Base-by-base conservation (phyloP, 2,888 invertebrate species). In the Brachycybe producta region DNA sequence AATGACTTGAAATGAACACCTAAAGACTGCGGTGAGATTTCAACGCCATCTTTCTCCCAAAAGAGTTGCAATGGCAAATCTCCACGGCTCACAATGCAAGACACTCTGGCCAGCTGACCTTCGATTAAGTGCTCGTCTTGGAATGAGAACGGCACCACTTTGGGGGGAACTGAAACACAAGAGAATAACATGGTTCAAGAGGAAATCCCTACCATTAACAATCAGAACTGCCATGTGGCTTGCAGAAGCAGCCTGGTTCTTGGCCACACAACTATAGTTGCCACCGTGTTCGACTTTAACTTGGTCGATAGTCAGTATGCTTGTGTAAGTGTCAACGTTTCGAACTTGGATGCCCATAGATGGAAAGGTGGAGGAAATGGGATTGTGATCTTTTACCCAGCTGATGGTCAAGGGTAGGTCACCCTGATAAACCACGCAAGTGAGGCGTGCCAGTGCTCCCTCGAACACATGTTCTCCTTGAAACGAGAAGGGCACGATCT, bases 341-440 rank as follows among this genome's bases (percentile, higher is more conserved):
- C 46, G 52, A 15, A 52, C 45, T 19, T 41, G 39, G 43, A 52
- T 32, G 39, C 34, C 42, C 5, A 54, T 40, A 26, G 35, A 23
- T 23, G 49, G 15, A 7, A 50, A 42, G 32, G 52, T 48, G 26
- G 54, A 19, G 19, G 44, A 24, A 15, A 51, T 38, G 8, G 44
- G 66, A 28, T 69, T 67, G 38, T 75, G 75, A 62, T 81, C 78
- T 57, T 80, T 75, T 55, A 74, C 75, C 82, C 82, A 83, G 51
- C 73, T 70, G 58, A 82, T 78, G 61, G 72, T 74, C 58, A 68
- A 59, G 27, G 68, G 68, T 27, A 62, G 58, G 56, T 67, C 67
- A 7, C 68, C 57, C 32, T 57, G 54, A 39, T 50, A 45, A 8
- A 57, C 49, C 28, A 56, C 52, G 46, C 57, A 57, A 21, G 53